A percentile compares a stretch with the other conserved stretches of the same genome.
Evolutionary conservation across 2,888 invertebrate genomes (phyloP).

Genomic region (Ashinkailepas kermadecensis): DNA sequence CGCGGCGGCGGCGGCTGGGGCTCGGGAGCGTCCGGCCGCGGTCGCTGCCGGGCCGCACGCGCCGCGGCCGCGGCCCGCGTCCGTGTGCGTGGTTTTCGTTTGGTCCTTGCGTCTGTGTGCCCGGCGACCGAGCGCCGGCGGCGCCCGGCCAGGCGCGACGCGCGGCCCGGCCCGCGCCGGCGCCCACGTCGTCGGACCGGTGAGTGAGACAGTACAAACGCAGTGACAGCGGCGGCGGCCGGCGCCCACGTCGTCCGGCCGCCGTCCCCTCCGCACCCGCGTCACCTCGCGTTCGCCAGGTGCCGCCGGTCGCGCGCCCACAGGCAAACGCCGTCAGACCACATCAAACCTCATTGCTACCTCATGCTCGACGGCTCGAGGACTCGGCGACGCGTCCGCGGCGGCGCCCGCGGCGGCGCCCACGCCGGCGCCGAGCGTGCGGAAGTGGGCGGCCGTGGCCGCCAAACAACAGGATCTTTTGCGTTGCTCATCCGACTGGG

Average conservation of each 20-base stretch:
- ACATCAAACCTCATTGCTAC: constrained; percentile 7
- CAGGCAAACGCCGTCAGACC: neutral
- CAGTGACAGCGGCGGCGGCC: neutral
- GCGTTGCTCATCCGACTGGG: neutral
- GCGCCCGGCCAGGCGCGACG: no score
- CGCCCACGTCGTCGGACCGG: neutral
- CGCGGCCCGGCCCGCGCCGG: neutral
- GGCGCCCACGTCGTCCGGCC: neutral
- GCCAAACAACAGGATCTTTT: neutral
- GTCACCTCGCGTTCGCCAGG: neutral
- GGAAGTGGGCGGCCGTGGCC: neutral
- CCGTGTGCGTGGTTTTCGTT: neutral
- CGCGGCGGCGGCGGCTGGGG: neutral
- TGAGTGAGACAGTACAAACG: neutral
- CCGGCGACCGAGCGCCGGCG: neutral
- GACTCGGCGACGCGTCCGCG: neutral
- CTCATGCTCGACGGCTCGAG: neutral
- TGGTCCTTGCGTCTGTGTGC: neutral
- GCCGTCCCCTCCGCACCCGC: neutral
- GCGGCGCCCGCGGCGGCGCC: neutral
- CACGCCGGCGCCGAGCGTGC: neutral
- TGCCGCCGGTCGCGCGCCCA: neutral
- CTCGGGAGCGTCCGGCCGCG: neutral
- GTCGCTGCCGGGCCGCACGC: neutral
- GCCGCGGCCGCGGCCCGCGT: neutral